phyloP scores from a whole-genome alignment of 2,888 invertebrate genomes.

The Venustoraphidia nigricollis region DNA sequence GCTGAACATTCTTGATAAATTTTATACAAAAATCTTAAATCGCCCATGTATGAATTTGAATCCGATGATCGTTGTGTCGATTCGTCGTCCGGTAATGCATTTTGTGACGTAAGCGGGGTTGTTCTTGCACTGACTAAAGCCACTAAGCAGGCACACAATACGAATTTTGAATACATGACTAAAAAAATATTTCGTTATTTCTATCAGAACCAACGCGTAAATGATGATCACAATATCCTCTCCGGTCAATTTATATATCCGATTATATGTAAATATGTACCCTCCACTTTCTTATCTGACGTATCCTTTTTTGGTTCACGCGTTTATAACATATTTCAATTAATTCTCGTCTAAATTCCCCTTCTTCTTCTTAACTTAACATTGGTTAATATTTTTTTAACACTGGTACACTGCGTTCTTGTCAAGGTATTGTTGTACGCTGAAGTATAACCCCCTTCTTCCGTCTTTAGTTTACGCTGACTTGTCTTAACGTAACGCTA shows the following conservation, averaged over 20 bases:
- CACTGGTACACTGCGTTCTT: too few relatives aligned
- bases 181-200: neutral
- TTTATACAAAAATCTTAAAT: constrained; percentile 57
- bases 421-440: too few relatives aligned
- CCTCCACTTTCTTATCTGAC: neutral
- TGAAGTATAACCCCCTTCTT: too few relatives aligned
- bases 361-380: too few relatives aligned
- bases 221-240: neutral
- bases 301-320: too few relatives aligned
- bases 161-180: constrained; percentile 41
- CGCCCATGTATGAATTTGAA: constrained; percentile 35
- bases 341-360: too few relatives aligned
- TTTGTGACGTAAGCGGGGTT: constrained; percentile 31
- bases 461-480: too few relatives aligned
- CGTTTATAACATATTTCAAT: too few relatives aligned
- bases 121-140: constrained; percentile 36
- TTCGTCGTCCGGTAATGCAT: constrained; percentile 21
- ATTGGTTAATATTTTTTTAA: too few relatives aligned
- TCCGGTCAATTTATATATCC: constrained; percentile 4
- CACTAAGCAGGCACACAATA: constrained; percentile 38
- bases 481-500: too few relatives aligned
- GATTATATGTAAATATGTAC: neutral
- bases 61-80: constrained; percentile 17
- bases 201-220: neutral
- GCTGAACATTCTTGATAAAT: constrained; percentile 68